These are phyloP conservation scores for Pleuronectes platessa DNA, from an alignment of 2,113 vertebrate genomes.

Conservation along the genomic window DNA sequence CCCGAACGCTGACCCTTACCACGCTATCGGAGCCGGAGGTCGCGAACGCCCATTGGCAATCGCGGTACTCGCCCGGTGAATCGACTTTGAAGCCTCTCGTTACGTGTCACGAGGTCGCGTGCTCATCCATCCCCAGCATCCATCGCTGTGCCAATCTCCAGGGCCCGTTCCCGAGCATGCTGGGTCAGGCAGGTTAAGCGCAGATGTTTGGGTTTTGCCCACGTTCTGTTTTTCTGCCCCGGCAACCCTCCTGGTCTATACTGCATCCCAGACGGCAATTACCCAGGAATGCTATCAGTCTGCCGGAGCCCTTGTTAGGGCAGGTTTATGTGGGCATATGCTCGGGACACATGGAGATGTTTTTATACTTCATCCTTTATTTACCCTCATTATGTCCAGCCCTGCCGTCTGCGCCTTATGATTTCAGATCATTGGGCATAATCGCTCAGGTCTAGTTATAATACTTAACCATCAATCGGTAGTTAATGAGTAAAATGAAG, in stretches of 20 bases:
- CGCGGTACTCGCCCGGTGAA: not conserved
- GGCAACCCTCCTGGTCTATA: not conserved
- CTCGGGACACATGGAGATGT: constrained; percentile 45
- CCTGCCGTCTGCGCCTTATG: constrained; percentile 28
- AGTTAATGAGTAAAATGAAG: constrained; percentile 3
- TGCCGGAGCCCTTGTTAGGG: constrained; percentile 13
- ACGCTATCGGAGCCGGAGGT: not conserved
- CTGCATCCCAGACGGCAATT: constrained; percentile 22
- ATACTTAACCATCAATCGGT: too few relatives aligned
- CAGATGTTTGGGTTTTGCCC: constrained; percentile 14
- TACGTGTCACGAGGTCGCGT: not conserved
- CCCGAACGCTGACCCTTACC: too few relatives aligned
- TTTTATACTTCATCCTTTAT: constrained; percentile 49
- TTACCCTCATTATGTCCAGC: constrained; percentile 41
- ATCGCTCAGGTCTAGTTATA: not conserved
- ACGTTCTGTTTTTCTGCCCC: constrained; percentile 4
- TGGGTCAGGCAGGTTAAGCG: constrained; percentile 10
- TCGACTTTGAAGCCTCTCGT: too few relatives aligned
- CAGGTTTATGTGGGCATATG: constrained; percentile 36
- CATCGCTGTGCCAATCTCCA: not conserved
- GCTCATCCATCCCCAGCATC: not conserved
- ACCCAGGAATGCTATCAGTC: constrained; percentile 25
- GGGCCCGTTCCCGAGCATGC: constrained; percentile 19
- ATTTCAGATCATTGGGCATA: constrained; percentile 23
- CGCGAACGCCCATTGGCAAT: not conserved